phyloP scores from a whole-genome alignment of 2,113 vertebrate species.

The Phylloscopus trochiloides region DNA sequence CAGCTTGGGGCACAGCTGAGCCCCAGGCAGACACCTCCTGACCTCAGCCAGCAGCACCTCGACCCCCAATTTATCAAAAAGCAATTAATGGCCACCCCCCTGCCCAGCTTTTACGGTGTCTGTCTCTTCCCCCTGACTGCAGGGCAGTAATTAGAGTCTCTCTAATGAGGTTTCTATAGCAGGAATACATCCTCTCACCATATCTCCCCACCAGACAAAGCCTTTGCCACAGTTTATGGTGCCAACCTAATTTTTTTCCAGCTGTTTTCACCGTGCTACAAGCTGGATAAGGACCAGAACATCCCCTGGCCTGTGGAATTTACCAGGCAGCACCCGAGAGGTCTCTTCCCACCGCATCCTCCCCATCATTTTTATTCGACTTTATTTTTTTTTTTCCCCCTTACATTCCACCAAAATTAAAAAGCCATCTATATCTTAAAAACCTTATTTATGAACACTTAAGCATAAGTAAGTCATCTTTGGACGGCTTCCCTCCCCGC shows the following conservation, averaged over 20 bases:
- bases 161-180: constrained; percentile 33
- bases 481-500: constrained; percentile 75
- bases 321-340: constrained; percentile 26
- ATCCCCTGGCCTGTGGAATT: neutral
- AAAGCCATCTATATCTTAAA: constrained; percentile 80
- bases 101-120: neutral
- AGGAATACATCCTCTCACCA: fast-evolving
- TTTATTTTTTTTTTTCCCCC: neutral
- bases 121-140: neutral
- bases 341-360: constrained; percentile 55
- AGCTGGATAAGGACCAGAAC: neutral
- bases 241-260: neutral
- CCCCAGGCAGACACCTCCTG: neutral
- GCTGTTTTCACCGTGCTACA: neutral
- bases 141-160: constrained; percentile 46
- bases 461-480: constrained; percentile 73
- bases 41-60: neutral
- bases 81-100: neutral
- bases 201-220: constrained; percentile 12
- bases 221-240: neutral
- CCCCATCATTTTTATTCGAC: constrained; percentile 26
- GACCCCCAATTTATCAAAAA: constrained; percentile 12
- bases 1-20: neutral
- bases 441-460: constrained; percentile 79
- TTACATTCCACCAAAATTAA: constrained; percentile 77